Evolutionary conservation across 2,888 invertebrate genomes (phyloP), one percentile per base, ranked within the genome.

Genomic region (Gymnocheta viridis): DNA sequence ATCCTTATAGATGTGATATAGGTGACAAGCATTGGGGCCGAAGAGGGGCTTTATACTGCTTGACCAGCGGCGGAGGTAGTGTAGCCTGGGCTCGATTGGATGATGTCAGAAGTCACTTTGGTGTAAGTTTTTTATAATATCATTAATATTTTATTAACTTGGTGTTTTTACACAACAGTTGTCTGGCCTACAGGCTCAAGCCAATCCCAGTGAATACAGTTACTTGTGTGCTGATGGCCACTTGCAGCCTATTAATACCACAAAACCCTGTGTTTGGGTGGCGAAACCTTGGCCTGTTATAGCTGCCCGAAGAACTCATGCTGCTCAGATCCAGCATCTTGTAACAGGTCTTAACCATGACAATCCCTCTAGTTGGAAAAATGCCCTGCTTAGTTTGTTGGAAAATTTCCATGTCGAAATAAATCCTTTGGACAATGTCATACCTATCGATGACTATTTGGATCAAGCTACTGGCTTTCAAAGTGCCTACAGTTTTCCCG

Each of bases 21-120:
- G 92, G 93, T 4, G 98, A 98, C 91, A 95, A 95, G 70, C 97
- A 96, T 91, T 96, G 96, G 93, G 98, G 98, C 2, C 94, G 95
- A 83, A 93, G 94, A 56, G 98, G 98, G 0, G 95, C 97, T 0
- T 93, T 98, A 4, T 93, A 94, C 38, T 98, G 98, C 88, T 93
- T 98, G 24, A 94, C 95, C 0, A 96, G 96, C 84, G 95, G 95
- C 14, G 93, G 93, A 0, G 98, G 97, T 0, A 96, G 97, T 89
- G 94, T 97, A 32, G 95, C 96, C 2, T 97, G 97, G 96, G 95
- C 95, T 0, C 95, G 96, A 85, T 92, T 95, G 0, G 95, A 95
- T 86, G 96, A 96, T 88, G 94, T 95, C 12, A 90, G 90, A 24
- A 90, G 93, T 35, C 95, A 95, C 88, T 96, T 96, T 88, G 94